Evolutionary conservation across 2,113 vertebrate genomes (phyloP).

Genomic region (Tragelaphus buxtoni): DNA sequence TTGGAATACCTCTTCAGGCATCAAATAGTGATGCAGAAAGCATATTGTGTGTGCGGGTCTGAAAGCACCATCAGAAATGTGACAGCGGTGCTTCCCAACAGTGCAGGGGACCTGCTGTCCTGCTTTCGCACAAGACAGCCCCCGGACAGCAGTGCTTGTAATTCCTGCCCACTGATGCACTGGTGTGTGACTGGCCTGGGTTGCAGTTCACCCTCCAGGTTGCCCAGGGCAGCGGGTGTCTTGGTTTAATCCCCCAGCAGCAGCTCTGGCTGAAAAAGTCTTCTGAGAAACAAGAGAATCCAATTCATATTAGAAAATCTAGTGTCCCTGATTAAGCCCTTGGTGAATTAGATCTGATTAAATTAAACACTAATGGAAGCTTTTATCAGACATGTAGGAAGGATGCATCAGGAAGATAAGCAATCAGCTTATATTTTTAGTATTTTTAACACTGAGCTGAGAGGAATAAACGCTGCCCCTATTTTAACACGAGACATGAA

Average conservation of each 20-base stretch:
- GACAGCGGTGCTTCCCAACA: neutral
- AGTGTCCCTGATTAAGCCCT: neutral
- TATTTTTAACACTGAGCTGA: slow-evolving; percentile 5
- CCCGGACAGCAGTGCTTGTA: neutral
- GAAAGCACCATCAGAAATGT: neutral
- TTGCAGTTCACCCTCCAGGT: neutral
- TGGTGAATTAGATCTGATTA: neutral
- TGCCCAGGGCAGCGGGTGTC: neutral
- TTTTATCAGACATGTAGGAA: neutral
- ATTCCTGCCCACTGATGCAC: rapidly evolving
- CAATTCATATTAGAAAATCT: neutral
- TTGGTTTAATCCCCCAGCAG: neutral
- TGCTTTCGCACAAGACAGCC: neutral
- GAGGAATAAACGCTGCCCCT: neutral
- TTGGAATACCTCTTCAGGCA: neutral
- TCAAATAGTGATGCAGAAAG: neutral
- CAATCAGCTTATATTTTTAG: neutral
- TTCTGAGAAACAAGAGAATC: neutral
- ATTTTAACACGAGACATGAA: neutral
- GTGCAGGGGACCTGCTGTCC: neutral
- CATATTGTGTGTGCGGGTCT: neutral
- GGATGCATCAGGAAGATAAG: neutral
- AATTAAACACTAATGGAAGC: neutral
- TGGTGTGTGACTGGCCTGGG: neutral
- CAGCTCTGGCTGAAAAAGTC: neutral